Base-by-base conservation (phyloP, 2,888 invertebrate species). In the Dastarcus helophoroides region DNA sequence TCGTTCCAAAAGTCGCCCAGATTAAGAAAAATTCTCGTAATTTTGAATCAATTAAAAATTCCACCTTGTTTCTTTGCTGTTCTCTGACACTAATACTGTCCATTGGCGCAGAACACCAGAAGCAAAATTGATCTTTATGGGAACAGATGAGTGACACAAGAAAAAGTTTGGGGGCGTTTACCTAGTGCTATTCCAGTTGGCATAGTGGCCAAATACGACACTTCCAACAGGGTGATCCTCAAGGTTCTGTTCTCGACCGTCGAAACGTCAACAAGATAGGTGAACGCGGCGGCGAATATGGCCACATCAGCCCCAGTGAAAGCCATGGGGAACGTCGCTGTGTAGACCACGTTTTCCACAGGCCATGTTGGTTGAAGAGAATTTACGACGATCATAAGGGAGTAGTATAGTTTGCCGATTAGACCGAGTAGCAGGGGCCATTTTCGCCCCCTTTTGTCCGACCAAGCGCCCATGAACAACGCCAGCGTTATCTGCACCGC, bases 261-360 rank as follows among this genome's bases (percentile, higher is more conserved):
- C 0, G 83, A 73, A n/a, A 84, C 68, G 46, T 86, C 85, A 2
- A 84, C 75, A 29, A 88, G 69, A 51, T 86, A 86, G 0, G 80
- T 66, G 50, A 82, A 82, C 37, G 76, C 75, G 0, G 75, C 74
- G 2, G 78, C 77, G 50, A 83, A 82, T 39, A 83, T 79, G 0
- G 80, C 79, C 24, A 83, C 66, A 50, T 82, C 80, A 1, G 78
- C 76, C 0, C 82, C 82, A 0, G 81, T 74, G 26, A 82, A 43
- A 0, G 79, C 77, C 54, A 76, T 74, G 0, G 83, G 83, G 21
- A 83, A 58, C 3, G 74, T 74, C 0, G 82, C 82, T 3, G 77
- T 73, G 44, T 74, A 80, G 35, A 80, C 72, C 1, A 82, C 60
- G 44, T 75, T 74, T 41, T 80, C 70, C 14, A 82, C 51, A 1